Base-by-base conservation (phyloP, 2,797 vertebrate genomes). In the Nothura maculosa region DNA sequence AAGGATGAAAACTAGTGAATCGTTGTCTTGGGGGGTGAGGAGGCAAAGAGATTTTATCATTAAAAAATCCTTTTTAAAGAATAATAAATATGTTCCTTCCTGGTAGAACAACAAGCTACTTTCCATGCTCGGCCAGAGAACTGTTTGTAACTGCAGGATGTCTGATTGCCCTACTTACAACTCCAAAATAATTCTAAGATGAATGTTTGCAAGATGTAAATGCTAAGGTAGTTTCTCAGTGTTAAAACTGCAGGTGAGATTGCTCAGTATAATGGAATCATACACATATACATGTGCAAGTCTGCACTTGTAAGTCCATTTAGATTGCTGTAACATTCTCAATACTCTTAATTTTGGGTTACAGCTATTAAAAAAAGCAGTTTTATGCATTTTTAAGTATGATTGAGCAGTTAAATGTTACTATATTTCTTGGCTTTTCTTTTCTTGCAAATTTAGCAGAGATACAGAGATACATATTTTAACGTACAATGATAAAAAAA, bases 401-500 rank as follows among this genome's bases (percentile, higher is more conserved):
- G 47, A 10, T 58, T 63, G 60, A 69, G 54, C 58, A 82, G 63
- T 61, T 78, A 81, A 11, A 8, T 75, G 48, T 10, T 52, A 36
- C 81, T 74, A 60, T 1, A 27, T 90, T 67, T 87, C 20, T 54
- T 70, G 10, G 2, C 48, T 34, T 52, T 42, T 47, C 68, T 64
- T 78, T 64, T 81, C 27, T 68, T 60, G 22, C 42, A 70, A 5
- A 34, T 80, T 80, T 66, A 67, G 18, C 48, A 78, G 42, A 58
- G 40, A 45, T 81, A 38, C 38, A 38, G 38, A 38, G 38, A 38
- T 38, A 38, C 12, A 38, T 38, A 38, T 43, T 48, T 48, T 13
- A 48, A 43, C 0, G 0, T 27, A 14, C 19, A 66, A 47, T 25
- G 19, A 28, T 42, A n/a, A n/a, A n/a, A n/a, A n/a, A n/a, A n/a